phyloP scores from a whole-genome alignment of 2,797 vertebrate species.

The Siniperca undulata region DNA sequence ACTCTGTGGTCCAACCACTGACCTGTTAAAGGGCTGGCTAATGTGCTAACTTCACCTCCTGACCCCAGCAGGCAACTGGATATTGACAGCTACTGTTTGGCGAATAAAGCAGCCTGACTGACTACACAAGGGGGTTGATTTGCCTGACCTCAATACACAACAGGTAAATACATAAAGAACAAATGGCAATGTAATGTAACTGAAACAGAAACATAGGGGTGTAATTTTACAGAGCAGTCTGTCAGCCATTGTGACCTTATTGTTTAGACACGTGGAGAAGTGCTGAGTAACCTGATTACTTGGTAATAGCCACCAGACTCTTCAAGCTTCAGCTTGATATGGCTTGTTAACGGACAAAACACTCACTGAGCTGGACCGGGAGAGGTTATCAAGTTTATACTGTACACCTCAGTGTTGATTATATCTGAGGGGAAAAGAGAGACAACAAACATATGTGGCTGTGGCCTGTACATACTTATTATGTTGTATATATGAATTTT shows the following conservation, averaged over 20 bases:
- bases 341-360: conserved; percentile 35
- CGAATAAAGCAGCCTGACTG: background rate
- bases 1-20: conserved; percentile 32
- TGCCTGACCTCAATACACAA: conserved; percentile 16
- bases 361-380: conserved; percentile 24
- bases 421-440: background rate
- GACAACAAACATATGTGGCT: background rate
- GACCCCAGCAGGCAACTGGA: conserved; percentile 31
- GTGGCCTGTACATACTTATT: background rate
- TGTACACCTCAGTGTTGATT: conserved; percentile 23
- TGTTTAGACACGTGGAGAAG: conserved; percentile 37
- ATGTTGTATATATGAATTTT: background rate
- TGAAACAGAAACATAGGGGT: conserved; percentile 19
- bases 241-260: conserved; percentile 33
- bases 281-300: conserved; percentile 56
- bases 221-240: conserved; percentile 19
- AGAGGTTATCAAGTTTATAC: conserved; percentile 38
- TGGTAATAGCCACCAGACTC: conserved; percentile 42
- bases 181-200: conserved; percentile 32
- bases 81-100: conserved; percentile 20
- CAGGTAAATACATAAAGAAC: conserved; percentile 9
- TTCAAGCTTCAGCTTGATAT: conserved; percentile 33
- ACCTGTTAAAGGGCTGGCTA: conserved; percentile 54
- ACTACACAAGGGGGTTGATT: background rate
- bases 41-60: conserved; percentile 38